These are phyloP conservation scores for Molossus alvarezi DNA, from an alignment of 2,797 vertebrate species.

Conservation along the genomic window DNA sequence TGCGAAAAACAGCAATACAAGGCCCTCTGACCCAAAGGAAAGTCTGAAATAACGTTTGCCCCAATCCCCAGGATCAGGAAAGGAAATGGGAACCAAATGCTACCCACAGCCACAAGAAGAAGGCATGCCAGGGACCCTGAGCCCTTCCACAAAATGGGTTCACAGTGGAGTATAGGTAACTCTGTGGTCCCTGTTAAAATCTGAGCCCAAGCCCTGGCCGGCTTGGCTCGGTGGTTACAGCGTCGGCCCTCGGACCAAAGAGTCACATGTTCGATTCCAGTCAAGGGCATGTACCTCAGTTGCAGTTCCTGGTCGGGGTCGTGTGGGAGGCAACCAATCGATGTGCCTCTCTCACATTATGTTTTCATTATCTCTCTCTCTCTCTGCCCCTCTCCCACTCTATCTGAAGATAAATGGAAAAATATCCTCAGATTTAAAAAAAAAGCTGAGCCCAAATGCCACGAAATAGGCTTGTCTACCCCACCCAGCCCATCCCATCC, in stretches of 20 bases:
- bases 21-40: conserved; percentile 50
- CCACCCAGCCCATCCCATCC: background rate
- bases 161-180: background rate
- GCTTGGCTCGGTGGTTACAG: background rate
- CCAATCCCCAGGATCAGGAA: background rate
- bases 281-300: background rate
- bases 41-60: background rate
- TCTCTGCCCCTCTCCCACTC: background rate
- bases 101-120: background rate
- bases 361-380: background rate
- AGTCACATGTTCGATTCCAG: background rate
- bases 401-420: no score
- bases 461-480: background rate
- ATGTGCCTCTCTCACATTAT: background rate
- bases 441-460: background rate
- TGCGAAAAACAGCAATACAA: background rate
- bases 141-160: background rate
- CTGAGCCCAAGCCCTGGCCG: background rate
- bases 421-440: no score
- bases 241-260: no score
- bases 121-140: background rate
- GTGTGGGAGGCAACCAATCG: background rate
- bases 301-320: background rate
- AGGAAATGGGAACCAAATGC: background rate
- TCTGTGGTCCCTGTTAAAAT: background rate